Percentiles rank a stretch among this genome's conserved stretches.
phyloP scores from a whole-genome alignment of 2,888 invertebrate genomes.

The Philopedon plagiatum region DNA sequence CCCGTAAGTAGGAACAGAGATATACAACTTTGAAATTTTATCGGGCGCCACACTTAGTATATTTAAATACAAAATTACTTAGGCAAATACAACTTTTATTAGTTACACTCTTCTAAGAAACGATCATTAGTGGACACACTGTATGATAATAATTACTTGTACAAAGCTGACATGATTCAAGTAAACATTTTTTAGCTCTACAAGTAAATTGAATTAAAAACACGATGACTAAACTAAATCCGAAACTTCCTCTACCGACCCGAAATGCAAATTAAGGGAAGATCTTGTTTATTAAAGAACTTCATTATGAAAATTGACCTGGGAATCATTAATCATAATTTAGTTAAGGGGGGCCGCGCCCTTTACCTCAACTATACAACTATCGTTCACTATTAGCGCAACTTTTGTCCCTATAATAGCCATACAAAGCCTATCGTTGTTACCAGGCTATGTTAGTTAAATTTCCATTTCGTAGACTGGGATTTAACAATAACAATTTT shows the following conservation, averaged over 20 bases:
- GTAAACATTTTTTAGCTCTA: constrained; percentile 40
- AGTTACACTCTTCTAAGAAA: too few relatives aligned
- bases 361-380: constrained; percentile 41
- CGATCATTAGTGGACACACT: too few relatives aligned
- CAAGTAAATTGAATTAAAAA: constrained; percentile 45
- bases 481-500: too few relatives aligned
- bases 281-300: constrained; percentile 48
- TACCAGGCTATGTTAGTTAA: constrained; percentile 1
- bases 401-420: constrained; percentile 40
- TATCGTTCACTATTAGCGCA: constrained; percentile 36
- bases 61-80: too few relatives aligned
- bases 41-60: too few relatives aligned
- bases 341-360: constrained; percentile 49
- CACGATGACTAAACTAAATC: constrained; percentile 49
- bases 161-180: too few relatives aligned
- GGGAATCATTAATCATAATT: constrained; percentile 52
- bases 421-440: constrained; percentile 26
- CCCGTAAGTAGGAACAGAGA: too few relatives aligned
- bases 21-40: too few relatives aligned
- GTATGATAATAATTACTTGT: too few relatives aligned
- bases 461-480: not conserved
- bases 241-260: constrained; percentile 38
- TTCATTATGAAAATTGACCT: constrained; percentile 50
- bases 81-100: too few relatives aligned
- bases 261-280: constrained; percentile 44